Evolutionary conservation across 2,888 invertebrate genomes (phyloP), one percentile per base, ranked within the genome.

Genomic region (Drosophila tripunctata): DNA sequence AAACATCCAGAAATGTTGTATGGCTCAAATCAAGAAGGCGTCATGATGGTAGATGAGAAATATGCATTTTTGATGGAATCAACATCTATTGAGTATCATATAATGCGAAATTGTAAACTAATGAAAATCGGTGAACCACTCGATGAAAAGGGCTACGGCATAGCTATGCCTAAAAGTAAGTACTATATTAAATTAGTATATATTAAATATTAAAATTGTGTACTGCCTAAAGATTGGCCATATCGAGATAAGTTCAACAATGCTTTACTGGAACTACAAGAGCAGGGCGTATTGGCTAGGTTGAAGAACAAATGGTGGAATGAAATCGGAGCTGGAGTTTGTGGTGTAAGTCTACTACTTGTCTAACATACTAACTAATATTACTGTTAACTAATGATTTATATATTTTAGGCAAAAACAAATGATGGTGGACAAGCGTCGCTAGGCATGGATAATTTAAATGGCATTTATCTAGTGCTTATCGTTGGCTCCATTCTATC

Each of bases 281-380:
- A 98, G 91, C 93, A 93, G 44, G 97, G 97, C 27, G 93, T 93
- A 47, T 92, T 98, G 71, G 94, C 94, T 8, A 92, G 93, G 72
- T 92, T 98, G 90, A 96, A 97, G 91, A 94, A 94, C 69, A 95
- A 94, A 90, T 98, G 98, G 98, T 98, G 98, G 98, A 95, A 95
- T 87, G 95, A 96, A 92, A 94, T 94, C 89, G 93, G 95, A 72
- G 96, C 95, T 19, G 95, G 95, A 41, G 95, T 95, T 62, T 95
- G 95, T 88, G 92, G 92, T 86, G 95, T 95, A 92, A 91, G 73
- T 75, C n/a, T n/a, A n/a, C n/a, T n/a, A n/a, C n/a, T n/a, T n/a
- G n/a, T n/a, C n/a, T n/a, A n/a, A n/a, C n/a, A n/a, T 15, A 36
- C 7, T 8, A 10, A 10, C 3, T 17, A 3, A 17, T 14, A 5